Evolutionary conservation across 2,888 invertebrate genomes (phyloP).

Genomic region (Agrochola circellaris): DNA sequence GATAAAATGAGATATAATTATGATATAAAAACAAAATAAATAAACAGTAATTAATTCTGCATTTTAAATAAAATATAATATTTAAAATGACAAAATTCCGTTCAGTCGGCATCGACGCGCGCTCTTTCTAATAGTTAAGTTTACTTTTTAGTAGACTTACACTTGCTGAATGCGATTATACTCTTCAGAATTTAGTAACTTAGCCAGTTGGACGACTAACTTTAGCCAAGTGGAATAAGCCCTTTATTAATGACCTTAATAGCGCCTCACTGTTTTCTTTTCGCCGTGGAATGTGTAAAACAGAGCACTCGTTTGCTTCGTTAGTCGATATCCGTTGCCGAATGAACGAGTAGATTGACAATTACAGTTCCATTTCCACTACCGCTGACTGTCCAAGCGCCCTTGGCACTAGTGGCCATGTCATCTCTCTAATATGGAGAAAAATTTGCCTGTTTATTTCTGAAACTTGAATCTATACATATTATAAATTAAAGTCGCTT

Average conservation of each 20-base stretch:
- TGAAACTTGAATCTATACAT: too few relatives aligned
- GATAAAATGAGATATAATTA: too few relatives aligned
- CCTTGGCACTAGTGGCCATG: conserved; percentile 54
- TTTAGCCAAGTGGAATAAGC: not conserved
- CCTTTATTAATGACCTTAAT: not conserved
- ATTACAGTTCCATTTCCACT: conserved; percentile 81
- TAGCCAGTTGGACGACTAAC: not conserved
- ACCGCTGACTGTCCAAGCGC: conserved; percentile 55
- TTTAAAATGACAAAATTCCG: too few relatives aligned
- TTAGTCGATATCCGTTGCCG: conserved; percentile 78
- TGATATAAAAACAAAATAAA: too few relatives aligned
- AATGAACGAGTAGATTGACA: conserved; percentile 80
- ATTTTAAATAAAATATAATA: too few relatives aligned
- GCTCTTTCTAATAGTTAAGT: not conserved
- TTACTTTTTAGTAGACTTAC: not conserved
- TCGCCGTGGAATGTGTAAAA: conserved; percentile 33
- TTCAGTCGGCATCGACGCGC: too few relatives aligned
- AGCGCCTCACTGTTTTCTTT: not conserved
- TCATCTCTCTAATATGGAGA: conserved; percentile 26
- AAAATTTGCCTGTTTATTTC: not conserved
- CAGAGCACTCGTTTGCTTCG: conserved; percentile 65
- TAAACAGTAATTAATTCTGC: too few relatives aligned
- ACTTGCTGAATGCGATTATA: not conserved
- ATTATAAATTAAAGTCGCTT: too few relatives aligned
- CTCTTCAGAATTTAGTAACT: not conserved